Conservation (phyloP, 2,797 vertebrate genomes). For the Scleropages formosus region DNA sequence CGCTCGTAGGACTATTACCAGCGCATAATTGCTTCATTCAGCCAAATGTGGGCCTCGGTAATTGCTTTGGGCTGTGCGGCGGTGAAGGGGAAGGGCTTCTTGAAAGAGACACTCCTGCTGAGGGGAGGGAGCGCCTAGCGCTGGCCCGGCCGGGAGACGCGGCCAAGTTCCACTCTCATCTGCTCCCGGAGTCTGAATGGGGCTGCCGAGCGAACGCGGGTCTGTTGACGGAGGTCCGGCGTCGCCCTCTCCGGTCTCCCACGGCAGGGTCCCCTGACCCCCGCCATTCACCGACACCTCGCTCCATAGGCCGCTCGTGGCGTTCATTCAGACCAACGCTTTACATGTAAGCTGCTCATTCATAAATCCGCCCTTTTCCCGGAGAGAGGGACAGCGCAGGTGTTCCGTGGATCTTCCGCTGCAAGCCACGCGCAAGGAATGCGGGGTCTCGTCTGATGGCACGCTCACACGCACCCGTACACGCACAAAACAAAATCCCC, state of each 20-base stretch:
- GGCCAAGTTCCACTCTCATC: conserved; percentile 11
- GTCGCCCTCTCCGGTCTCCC: background rate
- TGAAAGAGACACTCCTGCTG: conserved; percentile 36
- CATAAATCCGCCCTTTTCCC: background rate
- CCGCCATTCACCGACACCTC: background rate
- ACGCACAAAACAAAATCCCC: too few relatives aligned
- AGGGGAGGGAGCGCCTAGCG: conserved; percentile 26
- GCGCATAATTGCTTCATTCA: conserved; percentile 69
- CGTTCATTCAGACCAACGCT: background rate
- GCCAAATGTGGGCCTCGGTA: conserved; percentile 64
- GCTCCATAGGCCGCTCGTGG: background rate
- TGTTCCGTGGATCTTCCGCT: background rate
- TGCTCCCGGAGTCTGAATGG: background rate
- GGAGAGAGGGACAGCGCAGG: too few relatives aligned
- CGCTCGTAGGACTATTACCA: conserved; percentile 56
- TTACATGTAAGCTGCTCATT: background rate
- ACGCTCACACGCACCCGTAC: background rate
- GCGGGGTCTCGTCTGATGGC: background rate
- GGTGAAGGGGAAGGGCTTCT: conserved; percentile 34
- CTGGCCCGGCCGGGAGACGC: conserved; percentile 34
- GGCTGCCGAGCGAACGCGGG: background rate
- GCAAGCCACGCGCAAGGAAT: background rate
- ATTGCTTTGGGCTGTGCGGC: conserved; percentile 56
- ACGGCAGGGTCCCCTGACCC: background rate
- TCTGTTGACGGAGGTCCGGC: background rate